These are phyloP conservation scores for Hiodon alosoides DNA, from an alignment of 2,113 vertebrate genomes.

Conservation along the genomic window DNA sequence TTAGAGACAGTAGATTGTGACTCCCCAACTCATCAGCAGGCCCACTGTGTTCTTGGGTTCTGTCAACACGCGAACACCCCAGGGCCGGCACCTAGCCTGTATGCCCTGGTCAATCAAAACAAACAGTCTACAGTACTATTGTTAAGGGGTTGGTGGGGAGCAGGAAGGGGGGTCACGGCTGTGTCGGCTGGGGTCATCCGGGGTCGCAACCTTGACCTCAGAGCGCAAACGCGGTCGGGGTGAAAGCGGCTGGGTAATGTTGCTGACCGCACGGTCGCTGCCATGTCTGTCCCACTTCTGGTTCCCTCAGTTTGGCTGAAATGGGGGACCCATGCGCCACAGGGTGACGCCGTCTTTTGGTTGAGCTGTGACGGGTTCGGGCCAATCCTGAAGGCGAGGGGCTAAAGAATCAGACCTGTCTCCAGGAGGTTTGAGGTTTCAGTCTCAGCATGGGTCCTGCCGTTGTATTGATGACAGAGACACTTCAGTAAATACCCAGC, in stretches of 20 bases:
- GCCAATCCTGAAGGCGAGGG: too few relatives aligned
- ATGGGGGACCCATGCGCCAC: too few relatives aligned
- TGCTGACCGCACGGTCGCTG: too few relatives aligned
- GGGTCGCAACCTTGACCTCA: neutral
- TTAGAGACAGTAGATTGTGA: neutral
- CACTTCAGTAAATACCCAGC: neutral
- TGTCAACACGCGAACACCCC: constrained; percentile 32
- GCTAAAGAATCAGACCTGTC: too few relatives aligned
- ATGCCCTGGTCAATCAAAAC: constrained; percentile 36
- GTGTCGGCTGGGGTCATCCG: neutral
- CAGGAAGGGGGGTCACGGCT: constrained; percentile 19
- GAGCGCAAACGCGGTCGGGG: neutral
- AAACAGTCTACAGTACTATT: constrained; percentile 25
- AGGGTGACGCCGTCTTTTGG: too few relatives aligned
- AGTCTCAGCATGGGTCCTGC: neutral
- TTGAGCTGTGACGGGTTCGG: too few relatives aligned
- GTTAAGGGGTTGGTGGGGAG: neutral
- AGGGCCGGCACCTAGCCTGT: constrained; percentile 23
- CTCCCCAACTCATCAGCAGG: constrained; percentile 16
- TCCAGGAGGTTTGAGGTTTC: too few relatives aligned
- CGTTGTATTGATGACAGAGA: neutral
- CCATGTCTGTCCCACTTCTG: too few relatives aligned
- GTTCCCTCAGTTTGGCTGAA: too few relatives aligned
- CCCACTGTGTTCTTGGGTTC: constrained; percentile 28
- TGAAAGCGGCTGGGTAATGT: neutral